These are phyloP conservation scores for Drosophila jambulina DNA, from an alignment of 1,140 invertebrate species.

Conservation along the genomic window DNA sequence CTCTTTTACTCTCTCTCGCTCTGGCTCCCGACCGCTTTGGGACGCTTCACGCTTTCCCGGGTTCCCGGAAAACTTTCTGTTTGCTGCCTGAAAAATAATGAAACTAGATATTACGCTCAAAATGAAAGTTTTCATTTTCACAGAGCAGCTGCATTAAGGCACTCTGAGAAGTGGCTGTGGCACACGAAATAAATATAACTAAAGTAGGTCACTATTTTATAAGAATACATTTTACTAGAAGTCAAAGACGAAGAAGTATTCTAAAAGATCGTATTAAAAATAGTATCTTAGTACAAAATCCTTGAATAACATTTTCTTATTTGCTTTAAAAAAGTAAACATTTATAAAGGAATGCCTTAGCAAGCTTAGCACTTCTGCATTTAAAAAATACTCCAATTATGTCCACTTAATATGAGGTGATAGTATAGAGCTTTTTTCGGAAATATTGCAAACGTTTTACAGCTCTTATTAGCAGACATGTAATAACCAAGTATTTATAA, in stretches of 20 bases:
- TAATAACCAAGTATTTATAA: background rate
- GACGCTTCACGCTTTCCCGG: constrained; percentile 14
- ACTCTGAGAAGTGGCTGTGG: constrained; percentile 8
- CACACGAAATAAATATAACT: background rate
- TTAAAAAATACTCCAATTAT: too few relatives aligned
- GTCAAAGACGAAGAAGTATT: background rate
- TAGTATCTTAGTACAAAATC: background rate
- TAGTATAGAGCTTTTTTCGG: too few relatives aligned
- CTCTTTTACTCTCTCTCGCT: constrained; percentile 5
- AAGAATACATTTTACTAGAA: background rate
- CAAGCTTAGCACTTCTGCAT: too few relatives aligned
- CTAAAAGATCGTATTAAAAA: background rate
- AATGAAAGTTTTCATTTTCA: constrained; percentile 50
- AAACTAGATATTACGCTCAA: constrained; percentile 40
- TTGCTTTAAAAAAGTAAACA: background rate
- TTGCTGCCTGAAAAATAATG: constrained; percentile 40
- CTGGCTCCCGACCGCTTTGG: constrained; percentile 2
- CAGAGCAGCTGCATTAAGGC: constrained; percentile 25
- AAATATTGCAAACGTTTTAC: background rate
- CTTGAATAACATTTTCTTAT: background rate
- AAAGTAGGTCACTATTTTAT: background rate
- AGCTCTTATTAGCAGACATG: background rate
- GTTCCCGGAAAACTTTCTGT: constrained; percentile 32
- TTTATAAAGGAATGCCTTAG: too few relatives aligned
- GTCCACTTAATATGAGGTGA: too few relatives aligned